A percentile compares a stretch with the other conserved stretches of the same genome.
phyloP scores from a whole-genome alignment of 1,140 invertebrate species.

The Ceratina japonica region DNA sequence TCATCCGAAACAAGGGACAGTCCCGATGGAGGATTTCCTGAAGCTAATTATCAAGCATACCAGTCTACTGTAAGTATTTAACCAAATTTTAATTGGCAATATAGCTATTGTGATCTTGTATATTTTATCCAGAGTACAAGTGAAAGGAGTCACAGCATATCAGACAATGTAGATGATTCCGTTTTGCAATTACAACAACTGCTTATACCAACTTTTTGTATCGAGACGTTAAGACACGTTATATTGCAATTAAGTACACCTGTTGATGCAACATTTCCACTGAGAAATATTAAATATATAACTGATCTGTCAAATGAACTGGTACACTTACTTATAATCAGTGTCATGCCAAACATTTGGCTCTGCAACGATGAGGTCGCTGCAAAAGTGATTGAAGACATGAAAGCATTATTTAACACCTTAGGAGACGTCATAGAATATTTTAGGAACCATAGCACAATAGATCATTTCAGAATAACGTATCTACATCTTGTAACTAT shows the following conservation, averaged over 20 bases:
- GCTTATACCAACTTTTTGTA: slow-evolving; percentile 78
- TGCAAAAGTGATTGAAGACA: slow-evolving; percentile 66
- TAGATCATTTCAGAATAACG: slow-evolving; percentile 69
- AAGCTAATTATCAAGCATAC: slow-evolving; percentile 70
- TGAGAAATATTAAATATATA: slow-evolving; percentile 66
- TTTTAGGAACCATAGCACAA: slow-evolving; percentile 59
- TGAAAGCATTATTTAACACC: slow-evolving; percentile 67
- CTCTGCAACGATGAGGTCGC: slow-evolving; percentile 66
- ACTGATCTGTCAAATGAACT: slow-evolving; percentile 69
- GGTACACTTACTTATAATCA: slow-evolving; percentile 66
- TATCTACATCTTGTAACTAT: slow-evolving; percentile 69
- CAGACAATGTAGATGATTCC: slow-evolving; percentile 70
- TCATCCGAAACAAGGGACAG: slow-evolving; percentile 66
- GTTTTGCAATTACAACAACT: slow-evolving; percentile 78
- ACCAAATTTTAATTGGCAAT: background rate
- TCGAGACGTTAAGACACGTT: slow-evolving; percentile 75
- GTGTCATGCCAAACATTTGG: slow-evolving; percentile 73
- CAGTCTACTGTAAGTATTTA: slow-evolving; percentile 56
- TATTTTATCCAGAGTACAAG: slow-evolving; percentile 61
- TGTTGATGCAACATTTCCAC: slow-evolving; percentile 55
- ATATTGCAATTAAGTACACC: slow-evolving; percentile 68
- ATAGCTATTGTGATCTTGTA: background rate
- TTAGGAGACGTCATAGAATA: slow-evolving; percentile 70
- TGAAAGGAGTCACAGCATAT: slow-evolving; percentile 64
- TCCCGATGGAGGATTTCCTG: slow-evolving; percentile 66